Base-by-base conservation (phyloP, 2,113 vertebrate genomes). In the Tringa solitaria region DNA sequence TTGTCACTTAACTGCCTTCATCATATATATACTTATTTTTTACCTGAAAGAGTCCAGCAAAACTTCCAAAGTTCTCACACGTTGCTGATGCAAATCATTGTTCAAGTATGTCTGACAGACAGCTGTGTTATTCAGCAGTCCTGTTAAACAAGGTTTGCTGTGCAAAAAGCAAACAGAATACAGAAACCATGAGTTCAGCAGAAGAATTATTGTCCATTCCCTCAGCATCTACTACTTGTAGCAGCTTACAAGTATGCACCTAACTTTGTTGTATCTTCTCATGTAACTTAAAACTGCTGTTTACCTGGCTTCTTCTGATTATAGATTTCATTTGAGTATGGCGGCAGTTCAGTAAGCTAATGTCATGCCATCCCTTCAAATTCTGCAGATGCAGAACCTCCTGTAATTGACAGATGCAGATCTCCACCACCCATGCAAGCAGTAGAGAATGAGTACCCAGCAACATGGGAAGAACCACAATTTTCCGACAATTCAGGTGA, bases 401-500 rank as follows among this genome's bases (percentile, higher is more conserved):
- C 99, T 4, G 98, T 99, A 95, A 99, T 99, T 97, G 99, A 99
- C 97, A 98, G 98, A 97, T 99, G 99, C 97, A 98, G 99, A 93
- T 99, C 99, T 24, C 99, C 99, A 15, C 98, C 98, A 72, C 96
- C 98, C 0, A 14, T 99, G 70, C 98, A 98, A 95, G 98, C 98
- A 78, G 92, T 98, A 60, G 99, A 98, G 87, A 94, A 94, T 19
- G 97, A 98, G 75, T 97, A 98, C 19, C 91, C 97, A 15, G 99
- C 92, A 1, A 97, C 75, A 18, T 99, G 99, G 99, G 99, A 99
- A 75, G 99, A 99, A 88, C 99, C 99, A 57, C 98, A 99, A 96
- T 99, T 99, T 98, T 99, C 99, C 70, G 99, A 99, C 98, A 99
- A 99, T 96, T 99, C 99, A 96, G 99, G 99, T 99, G 97, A 97